A percentile compares a stretch with the other conserved stretches of the same genome.
These are phyloP conservation scores for Stegostoma tigrinum DNA, from an alignment of 2,113 vertebrate species.

Conservation along the genomic window DNA sequence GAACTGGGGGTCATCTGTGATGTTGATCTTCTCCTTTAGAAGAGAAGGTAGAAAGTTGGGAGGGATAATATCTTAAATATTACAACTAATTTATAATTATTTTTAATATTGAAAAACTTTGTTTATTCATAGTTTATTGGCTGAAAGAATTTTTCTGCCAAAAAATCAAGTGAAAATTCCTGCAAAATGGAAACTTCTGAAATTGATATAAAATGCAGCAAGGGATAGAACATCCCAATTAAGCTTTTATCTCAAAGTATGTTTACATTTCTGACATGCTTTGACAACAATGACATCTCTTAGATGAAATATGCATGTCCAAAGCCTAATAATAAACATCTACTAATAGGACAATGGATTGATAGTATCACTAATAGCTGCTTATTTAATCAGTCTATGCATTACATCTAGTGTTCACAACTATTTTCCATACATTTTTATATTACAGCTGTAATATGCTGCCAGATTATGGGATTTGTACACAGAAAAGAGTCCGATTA, in stretches of 20 bases:
- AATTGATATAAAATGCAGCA: background rate
- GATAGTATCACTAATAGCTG: background rate
- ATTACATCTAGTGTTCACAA: no score
- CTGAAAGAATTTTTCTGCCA: background rate
- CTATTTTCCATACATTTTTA: background rate
- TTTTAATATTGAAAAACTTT: background rate
- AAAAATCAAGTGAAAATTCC: background rate
- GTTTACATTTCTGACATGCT: background rate
- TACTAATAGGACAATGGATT: background rate
- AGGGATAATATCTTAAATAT: background rate
- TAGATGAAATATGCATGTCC: background rate
- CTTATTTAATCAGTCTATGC: background rate
- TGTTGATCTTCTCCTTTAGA: background rate
- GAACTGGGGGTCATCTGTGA: background rate
- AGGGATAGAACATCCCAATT: background rate
- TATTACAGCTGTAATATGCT: background rate
- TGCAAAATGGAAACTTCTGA: background rate
- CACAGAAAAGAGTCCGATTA: background rate
- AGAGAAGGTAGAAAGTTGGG: background rate
- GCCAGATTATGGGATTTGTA: background rate
- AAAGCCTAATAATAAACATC: background rate
- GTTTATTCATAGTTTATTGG: background rate
- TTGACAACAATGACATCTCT: background rate
- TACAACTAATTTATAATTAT: background rate
- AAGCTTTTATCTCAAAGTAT: background rate